Percentiles rank a stretch among this genome's conserved stretches.
phyloP scores from a whole-genome alignment of 2,888 invertebrate genomes.

The Mesoligia furuncula region DNA sequence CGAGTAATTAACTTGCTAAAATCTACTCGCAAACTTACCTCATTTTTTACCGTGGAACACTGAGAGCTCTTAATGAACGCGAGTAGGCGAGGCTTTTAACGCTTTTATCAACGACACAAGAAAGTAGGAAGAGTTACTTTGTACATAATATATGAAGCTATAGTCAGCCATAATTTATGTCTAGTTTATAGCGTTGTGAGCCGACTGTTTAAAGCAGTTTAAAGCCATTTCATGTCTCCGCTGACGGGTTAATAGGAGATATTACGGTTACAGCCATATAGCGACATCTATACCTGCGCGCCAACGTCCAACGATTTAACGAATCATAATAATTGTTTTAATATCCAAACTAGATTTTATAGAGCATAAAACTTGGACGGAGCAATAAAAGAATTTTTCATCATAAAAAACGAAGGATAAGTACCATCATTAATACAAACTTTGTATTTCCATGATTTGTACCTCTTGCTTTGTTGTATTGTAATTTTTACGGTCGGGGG shows the following conservation, averaged over 20 bases:
- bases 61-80: slow-evolving; percentile 46
- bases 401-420: slow-evolving; percentile 80
- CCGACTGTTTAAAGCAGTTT: slow-evolving; percentile 54
- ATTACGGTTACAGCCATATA: slow-evolving; percentile 54
- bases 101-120: slow-evolving; percentile 47
- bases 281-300: slow-evolving; percentile 42
- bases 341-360: slow-evolving; percentile 73
- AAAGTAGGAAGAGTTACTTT: slow-evolving; percentile 37
- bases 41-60: slow-evolving; percentile 58
- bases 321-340: slow-evolving; percentile 69
- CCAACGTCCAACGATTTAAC: slow-evolving; percentile 54
- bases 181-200: slow-evolving; percentile 46
- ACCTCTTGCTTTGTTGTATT: slow-evolving; percentile 84
- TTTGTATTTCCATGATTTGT: slow-evolving; percentile 87
- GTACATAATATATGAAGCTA: slow-evolving; percentile 42
- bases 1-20: slow-evolving; percentile 64
- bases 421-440: slow-evolving; percentile 84
- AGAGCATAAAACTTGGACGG: slow-evolving; percentile 72
- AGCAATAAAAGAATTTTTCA: slow-evolving; percentile 77
- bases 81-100: slow-evolving; percentile 55
- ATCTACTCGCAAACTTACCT: slow-evolving; percentile 60
- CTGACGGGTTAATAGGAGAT: slow-evolving; percentile 60
- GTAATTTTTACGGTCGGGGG: slow-evolving; percentile 86
- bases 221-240: slow-evolving; percentile 62
- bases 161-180: slow-evolving; percentile 40